phyloP scores from a whole-genome alignment of 2,113 vertebrate genomes.

The Lophura nycthemera region DNA sequence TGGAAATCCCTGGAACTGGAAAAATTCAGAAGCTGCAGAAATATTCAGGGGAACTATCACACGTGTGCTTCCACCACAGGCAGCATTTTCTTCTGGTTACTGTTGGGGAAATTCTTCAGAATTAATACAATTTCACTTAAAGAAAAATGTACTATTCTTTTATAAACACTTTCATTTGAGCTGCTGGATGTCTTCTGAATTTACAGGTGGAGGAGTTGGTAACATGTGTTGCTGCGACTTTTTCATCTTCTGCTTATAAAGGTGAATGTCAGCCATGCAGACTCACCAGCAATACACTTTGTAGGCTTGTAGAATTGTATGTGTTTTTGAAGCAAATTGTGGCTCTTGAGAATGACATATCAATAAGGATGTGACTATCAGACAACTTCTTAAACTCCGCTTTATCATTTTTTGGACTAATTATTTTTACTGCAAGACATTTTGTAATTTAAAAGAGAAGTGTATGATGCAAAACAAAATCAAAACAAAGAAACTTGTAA shows the following conservation, averaged over 20 bases:
- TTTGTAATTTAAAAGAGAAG: background rate
- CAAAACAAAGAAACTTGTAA: background rate
- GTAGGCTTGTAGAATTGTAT: background rate
- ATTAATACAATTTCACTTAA: background rate
- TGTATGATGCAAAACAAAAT: background rate
- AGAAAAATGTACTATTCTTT: background rate
- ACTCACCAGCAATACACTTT: background rate
- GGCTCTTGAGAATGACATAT: background rate
- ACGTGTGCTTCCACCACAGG: background rate
- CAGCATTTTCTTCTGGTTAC: background rate
- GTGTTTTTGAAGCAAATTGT: background rate
- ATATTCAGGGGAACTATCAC: background rate
- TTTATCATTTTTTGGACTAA: background rate
- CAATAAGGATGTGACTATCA: background rate
- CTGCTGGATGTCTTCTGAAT: background rate
- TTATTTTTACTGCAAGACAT: background rate
- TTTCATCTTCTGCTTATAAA: background rate
- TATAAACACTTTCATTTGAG: background rate
- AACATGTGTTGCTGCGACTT: background rate
- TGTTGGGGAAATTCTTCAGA: background rate
- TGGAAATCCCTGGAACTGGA: background rate
- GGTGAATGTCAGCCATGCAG: background rate
- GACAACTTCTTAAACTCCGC: background rate
- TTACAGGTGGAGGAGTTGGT: background rate
- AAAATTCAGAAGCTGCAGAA: background rate